Conservation (phyloP, 30 jellyfish, hydroid and myxozoan genomes). For the Hydra vulgaris region DNA sequence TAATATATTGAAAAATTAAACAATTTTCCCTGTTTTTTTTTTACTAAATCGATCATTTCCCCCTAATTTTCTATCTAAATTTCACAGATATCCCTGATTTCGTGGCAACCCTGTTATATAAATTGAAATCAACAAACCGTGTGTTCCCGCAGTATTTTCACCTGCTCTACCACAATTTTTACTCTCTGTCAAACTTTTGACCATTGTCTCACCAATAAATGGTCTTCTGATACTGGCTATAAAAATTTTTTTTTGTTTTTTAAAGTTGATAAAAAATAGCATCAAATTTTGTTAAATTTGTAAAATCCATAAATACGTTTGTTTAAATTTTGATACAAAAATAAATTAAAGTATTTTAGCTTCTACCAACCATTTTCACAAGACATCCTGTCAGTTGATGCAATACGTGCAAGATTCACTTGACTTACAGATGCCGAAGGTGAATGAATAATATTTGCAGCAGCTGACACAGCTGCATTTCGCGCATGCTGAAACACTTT, state of each 20-base stretch:
- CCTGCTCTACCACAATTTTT: neutral
- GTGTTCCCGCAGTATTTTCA: neutral
- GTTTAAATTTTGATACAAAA: neutral
- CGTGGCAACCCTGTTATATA: too few species aligned
- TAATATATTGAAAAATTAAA: too few species aligned
- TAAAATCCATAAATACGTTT: neutral
- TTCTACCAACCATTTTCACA: neutral
- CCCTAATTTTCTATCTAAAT: too few species aligned
- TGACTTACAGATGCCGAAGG: neutral
- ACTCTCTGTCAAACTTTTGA: neutral
- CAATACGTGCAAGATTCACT: neutral
- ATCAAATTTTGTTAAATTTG: neutral
- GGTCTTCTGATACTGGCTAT: neutral
- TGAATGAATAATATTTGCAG: neutral
- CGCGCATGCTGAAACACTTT: neutral
- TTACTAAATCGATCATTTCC: too few species aligned
- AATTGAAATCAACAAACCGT: neutral
- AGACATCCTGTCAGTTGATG: neutral
- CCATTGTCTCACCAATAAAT: neutral
- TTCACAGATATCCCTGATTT: too few species aligned
- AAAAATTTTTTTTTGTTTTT: too few species aligned
- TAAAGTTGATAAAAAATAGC: neutral
- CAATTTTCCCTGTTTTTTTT: too few species aligned
- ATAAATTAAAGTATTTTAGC: neutral
- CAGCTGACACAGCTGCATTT: neutral